phyloP scores from a whole-genome alignment of 1,140 invertebrate species.

The Lordiphosa stackelbergi region DNA sequence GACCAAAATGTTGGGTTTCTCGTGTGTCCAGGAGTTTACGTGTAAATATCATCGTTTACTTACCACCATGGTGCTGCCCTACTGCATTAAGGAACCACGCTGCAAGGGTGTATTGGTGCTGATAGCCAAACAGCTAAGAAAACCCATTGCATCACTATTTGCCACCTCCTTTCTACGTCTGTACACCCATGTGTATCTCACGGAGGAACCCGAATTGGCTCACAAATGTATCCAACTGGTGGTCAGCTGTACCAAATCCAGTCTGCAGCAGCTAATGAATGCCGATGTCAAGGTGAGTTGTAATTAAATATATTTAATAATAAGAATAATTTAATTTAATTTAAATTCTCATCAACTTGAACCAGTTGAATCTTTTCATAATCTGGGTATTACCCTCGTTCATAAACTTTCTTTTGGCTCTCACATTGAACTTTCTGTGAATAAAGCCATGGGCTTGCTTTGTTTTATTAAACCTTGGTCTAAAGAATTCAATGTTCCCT shows the following conservation, averaged over 20 bases:
- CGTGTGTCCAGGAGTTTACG: conserved; percentile 68
- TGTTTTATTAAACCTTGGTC: too few relatives aligned
- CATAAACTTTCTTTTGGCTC: too few relatives aligned
- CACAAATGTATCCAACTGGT: conserved; percentile 81
- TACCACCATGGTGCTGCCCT: conserved; percentile 77
- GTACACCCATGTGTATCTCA: conserved; percentile 82
- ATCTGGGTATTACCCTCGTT: too few relatives aligned
- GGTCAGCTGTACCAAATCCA: conserved; percentile 79
- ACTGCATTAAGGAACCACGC: conserved; percentile 76
- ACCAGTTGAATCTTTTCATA: too few relatives aligned
- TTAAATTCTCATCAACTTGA: too few relatives aligned
- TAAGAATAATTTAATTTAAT: too few relatives aligned
- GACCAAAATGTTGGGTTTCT: conserved; percentile 66
- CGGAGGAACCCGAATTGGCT: conserved; percentile 79
- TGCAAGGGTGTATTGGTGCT: conserved; percentile 62
- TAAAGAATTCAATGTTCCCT: too few relatives aligned
- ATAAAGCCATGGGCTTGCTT: too few relatives aligned
- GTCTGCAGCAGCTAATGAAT: conserved; percentile 78
- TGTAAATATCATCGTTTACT: conserved; percentile 68
- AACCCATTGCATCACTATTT: conserved; percentile 80
- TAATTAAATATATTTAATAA: too few relatives aligned
- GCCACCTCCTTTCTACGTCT: conserved; percentile 81
- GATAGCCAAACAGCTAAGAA: conserved; percentile 76
- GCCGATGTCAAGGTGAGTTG: conserved; percentile 77
- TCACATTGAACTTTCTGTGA: too few relatives aligned